Evolutionary conservation across 2,888 invertebrate genomes (phyloP), one percentile per base, ranked within the genome.

Genomic region (Phyto melanocephala): DNA sequence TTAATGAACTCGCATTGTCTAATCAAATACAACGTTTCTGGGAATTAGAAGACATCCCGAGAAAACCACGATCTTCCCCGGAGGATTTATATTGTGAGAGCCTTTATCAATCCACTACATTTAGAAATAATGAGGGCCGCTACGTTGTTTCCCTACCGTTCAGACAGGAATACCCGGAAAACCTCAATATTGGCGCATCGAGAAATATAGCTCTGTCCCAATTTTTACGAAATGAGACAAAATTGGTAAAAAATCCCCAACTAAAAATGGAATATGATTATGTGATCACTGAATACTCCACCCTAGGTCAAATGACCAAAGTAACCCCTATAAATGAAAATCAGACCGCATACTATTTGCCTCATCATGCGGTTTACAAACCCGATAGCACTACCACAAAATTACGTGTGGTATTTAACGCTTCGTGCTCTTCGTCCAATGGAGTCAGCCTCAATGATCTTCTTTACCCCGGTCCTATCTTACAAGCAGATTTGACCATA

Each of bases 71-170:
- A 10, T 2, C 17, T 1, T 47, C 70, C 20, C 45, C 45, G 6
- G 28, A 42, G 6, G 71, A 71, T 8, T 1, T n/a, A 22, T 50
- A 52, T 15, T 72, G 72, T 13, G 60, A 72, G 24, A 6, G 50
- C 2, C 11, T 62, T n/a, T 72, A 50, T 13, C 11, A 35, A 13
- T 22, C 42, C 2, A 62, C 72, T 1, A 72, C 72, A 7, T 40
- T 11, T 10, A 13, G 63, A 7, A 33, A 15, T 3, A 35, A n/a
- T 1, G 42, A 62, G 1, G 62, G 62, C 3, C 47, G 60, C 13
- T 63, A 17, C 33, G 33, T 63, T 0, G 62, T 74, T 10, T 62
- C 40, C 4, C 62, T 63, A 0, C 63, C 72, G 0, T 74, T 63
- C 4, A 74, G 42, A 40, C 20, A 17, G 33, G 47, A 47, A 1